phyloP scores from a whole-genome alignment of 2,797 vertebrate species.

The Leucoraja ocellata region DNA sequence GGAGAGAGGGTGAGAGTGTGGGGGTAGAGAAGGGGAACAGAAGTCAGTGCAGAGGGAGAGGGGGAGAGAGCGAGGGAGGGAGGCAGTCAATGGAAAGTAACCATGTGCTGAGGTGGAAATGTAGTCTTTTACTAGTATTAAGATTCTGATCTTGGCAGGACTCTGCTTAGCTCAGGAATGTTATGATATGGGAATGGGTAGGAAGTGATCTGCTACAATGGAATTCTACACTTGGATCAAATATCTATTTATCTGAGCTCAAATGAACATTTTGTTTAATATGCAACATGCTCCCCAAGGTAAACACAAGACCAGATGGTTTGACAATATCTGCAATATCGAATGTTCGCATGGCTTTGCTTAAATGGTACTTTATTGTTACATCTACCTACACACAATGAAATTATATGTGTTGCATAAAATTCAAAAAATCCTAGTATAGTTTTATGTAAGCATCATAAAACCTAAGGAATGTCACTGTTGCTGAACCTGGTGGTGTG shows the following conservation, averaged over 20 bases:
- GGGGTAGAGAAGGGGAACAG: no score
- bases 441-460: no score
- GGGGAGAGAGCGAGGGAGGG: no score
- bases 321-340: not conserved
- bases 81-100: not conserved
- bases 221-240: slow-evolving; percentile 36
- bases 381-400: no score
- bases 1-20: no score
- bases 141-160: not conserved
- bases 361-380: no score
- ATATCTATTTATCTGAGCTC: slow-evolving; percentile 15
- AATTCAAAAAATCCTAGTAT: no score
- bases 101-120: not conserved
- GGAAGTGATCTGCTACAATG: slow-evolving; percentile 26
- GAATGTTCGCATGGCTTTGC: not conserved
- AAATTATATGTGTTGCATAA: no score
- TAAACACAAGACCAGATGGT: not conserved
- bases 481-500: no score
- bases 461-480: no score
- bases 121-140: not conserved
- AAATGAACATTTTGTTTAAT: slow-evolving; percentile 16
- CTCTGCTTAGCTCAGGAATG: slow-evolving; percentile 25
- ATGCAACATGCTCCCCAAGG: slow-evolving; percentile 5
- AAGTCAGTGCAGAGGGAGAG: no score
- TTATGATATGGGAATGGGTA: not conserved